phyloP scores from a whole-genome alignment of 2,888 invertebrate genomes.

The Bedellia somnulentella region DNA sequence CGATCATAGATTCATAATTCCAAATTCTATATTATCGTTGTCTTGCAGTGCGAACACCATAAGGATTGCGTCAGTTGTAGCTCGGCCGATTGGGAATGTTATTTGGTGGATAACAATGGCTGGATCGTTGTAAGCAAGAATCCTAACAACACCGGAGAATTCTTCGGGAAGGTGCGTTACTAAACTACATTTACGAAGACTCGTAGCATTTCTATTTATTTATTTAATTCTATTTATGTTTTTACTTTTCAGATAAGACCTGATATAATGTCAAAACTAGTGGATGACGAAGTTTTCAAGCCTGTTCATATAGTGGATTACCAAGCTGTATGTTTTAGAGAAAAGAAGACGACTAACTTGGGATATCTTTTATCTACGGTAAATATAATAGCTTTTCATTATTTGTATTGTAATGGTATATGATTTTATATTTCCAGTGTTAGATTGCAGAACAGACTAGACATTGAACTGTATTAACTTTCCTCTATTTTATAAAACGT shows the following conservation, averaged over 20 bases:
- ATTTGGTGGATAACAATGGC: slow-evolving; percentile 86
- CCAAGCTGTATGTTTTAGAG: slow-evolving; percentile 85
- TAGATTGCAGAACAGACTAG: too few species aligned
- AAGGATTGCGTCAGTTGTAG: slow-evolving; percentile 48
- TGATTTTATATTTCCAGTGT: neutral
- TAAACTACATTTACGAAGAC: neutral
- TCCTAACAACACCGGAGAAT: slow-evolving; percentile 73
- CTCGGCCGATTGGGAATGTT: slow-evolving; percentile 74
- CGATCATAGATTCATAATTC: too few species aligned
- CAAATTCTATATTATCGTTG: too few species aligned
- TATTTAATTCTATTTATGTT: neutral
- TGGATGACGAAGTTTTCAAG: slow-evolving; percentile 75
- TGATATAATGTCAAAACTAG: slow-evolving; percentile 72
- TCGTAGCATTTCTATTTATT: neutral
- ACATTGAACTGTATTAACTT: neutral
- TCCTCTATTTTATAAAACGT: neutral
- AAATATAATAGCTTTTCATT: slow-evolving; percentile 15
- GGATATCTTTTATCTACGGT: slow-evolving; percentile 66
- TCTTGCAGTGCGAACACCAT: slow-evolving; percentile 45
- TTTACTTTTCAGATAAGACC: slow-evolving; percentile 51
- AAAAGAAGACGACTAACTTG: slow-evolving; percentile 59
- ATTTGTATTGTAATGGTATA: neutral
- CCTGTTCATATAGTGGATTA: slow-evolving; percentile 80
- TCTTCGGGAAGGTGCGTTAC: slow-evolving; percentile 75
- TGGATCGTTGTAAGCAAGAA: slow-evolving; percentile 81